phyloP scores from a whole-genome alignment of 2,888 invertebrate genomes.

The Chrysina gloriosa region DNA sequence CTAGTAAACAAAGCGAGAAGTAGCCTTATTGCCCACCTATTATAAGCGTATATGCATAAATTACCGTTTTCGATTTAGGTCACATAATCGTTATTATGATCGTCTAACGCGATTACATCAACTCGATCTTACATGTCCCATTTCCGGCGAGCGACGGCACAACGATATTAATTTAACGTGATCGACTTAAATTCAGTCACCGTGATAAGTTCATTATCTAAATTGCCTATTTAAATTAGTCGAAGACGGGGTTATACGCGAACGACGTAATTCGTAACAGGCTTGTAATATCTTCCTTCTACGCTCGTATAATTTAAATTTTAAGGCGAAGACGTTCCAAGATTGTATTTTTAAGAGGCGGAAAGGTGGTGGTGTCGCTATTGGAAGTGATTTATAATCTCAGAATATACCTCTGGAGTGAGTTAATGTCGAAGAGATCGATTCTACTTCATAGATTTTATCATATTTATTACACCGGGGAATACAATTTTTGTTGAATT shows the following conservation, averaged over 20 bases:
- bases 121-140: constrained; percentile 23
- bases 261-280: background rate
- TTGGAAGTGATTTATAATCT: background rate
- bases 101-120: constrained; percentile 21
- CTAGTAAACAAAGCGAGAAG: background rate
- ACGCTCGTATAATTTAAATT: constrained; percentile 21
- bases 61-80: background rate
- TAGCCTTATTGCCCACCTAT: background rate
- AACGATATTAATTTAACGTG: constrained; percentile 31
- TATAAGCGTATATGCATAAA: background rate
- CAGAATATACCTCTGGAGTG: background rate
- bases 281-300: background rate
- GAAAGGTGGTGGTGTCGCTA: background rate
- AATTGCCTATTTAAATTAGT: constrained; percentile 36
- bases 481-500: background rate
- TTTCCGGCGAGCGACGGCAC: constrained; percentile 4
- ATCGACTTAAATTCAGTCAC: constrained; percentile 37
- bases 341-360: background rate
- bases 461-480: background rate
- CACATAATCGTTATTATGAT: constrained; percentile 22
- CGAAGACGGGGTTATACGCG: constrained; percentile 3
- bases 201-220: constrained; percentile 38
- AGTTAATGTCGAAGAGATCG: too few species aligned
- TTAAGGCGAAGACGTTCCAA: constrained; percentile 7
- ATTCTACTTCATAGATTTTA: background rate